phyloP scores from a whole-genome alignment of 1,140 invertebrate genomes.

The Bradysia coprophila region DNA sequence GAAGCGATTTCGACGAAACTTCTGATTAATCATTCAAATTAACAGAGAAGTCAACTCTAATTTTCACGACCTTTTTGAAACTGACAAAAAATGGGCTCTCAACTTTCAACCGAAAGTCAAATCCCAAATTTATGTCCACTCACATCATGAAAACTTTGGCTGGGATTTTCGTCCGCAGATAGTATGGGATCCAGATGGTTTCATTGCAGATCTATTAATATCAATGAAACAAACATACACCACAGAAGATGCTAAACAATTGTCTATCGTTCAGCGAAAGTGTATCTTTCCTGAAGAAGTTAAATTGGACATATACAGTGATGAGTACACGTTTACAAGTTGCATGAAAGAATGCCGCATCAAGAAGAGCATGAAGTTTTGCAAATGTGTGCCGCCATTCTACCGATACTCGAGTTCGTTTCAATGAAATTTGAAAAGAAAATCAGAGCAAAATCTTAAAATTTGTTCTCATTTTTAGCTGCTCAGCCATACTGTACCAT shows the following conservation, averaged over 20 bases:
- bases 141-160: constrained; percentile 41
- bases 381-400: constrained; percentile 46
- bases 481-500: constrained; percentile 33
- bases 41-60: neutral
- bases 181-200: constrained; percentile 33
- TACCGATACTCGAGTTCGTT: constrained; percentile 16
- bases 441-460: no score
- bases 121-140: constrained; percentile 36
- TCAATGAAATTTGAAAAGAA: constrained; percentile 1
- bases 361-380: constrained; percentile 32
- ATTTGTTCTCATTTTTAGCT: constrained; percentile 14
- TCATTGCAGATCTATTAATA: constrained; percentile 40
- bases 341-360: constrained; percentile 50
- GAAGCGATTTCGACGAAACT: no score
- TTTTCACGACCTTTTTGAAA: constrained; percentile 21
- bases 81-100: constrained; percentile 22
- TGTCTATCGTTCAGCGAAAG: constrained; percentile 40
- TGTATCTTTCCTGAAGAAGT: constrained; percentile 46
- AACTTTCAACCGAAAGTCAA: constrained; percentile 18
- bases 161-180: constrained; percentile 42
- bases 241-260: constrained; percentile 41
- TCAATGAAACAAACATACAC: constrained; percentile 52
- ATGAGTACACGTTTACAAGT: constrained; percentile 41
- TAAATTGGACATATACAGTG: constrained; percentile 29
- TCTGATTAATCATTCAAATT: no score